Evolutionary conservation across 1,140 invertebrate genomes (phyloP).

Genomic region (Listronotus bonariensis): DNA sequence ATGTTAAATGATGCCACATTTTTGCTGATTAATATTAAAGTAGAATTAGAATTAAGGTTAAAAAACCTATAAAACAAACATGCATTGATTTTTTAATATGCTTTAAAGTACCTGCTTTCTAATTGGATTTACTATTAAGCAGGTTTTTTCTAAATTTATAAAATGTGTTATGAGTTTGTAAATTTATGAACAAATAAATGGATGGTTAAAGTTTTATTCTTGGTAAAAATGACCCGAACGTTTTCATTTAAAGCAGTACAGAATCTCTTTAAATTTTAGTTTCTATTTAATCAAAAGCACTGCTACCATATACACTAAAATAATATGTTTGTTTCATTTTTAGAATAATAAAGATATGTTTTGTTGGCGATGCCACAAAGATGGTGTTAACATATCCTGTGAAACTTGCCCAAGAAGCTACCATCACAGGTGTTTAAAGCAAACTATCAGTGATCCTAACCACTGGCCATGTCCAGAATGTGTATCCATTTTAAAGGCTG

Average conservation of each 20-base stretch:
- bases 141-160: too few relatives aligned
- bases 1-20: too few relatives aligned
- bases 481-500: conserved; percentile 75
- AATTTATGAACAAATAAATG: too few relatives aligned
- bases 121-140: too few relatives aligned
- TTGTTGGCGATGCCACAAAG: conserved; percentile 87
- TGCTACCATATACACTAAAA: background rate
- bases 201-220: too few relatives aligned
- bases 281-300: background rate
- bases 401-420: conserved; percentile 84
- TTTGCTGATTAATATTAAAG: too few relatives aligned
- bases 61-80: too few relatives aligned
- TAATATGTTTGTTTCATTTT: conserved; percentile 2
- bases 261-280: background rate
- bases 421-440: conserved; percentile 76
- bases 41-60: too few relatives aligned
- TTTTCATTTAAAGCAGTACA: background rate
- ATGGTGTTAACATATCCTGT: conserved; percentile 69
- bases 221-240: background rate
- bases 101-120: too few relatives aligned
- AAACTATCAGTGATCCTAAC: conserved; percentile 60
- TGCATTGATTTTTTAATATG: too few relatives aligned
- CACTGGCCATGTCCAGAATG: conserved; percentile 91
- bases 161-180: too few relatives aligned
- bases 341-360: conserved; percentile 69